phyloP scores from a whole-genome alignment of 2,113 vertebrate species.

The Sitta europaea region DNA sequence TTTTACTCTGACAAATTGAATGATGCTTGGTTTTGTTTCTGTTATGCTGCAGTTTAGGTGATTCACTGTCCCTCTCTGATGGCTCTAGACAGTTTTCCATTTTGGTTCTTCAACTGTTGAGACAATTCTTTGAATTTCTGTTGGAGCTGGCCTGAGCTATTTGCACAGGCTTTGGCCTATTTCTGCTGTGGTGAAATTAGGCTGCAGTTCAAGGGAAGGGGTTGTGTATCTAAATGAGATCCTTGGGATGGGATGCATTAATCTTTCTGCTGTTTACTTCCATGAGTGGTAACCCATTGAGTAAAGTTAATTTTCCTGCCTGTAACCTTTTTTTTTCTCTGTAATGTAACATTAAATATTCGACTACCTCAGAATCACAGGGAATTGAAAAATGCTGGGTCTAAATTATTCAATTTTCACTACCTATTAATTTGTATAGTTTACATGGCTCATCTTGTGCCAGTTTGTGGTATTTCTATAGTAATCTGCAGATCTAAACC shows the following conservation, averaged over 20 bases:
- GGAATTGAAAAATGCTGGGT: neutral
- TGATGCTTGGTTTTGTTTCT: neutral
- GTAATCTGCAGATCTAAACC: neutral
- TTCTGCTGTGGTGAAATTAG: neutral
- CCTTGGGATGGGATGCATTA: neutral
- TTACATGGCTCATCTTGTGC: neutral
- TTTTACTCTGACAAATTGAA: neutral
- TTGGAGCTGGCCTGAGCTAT: neutral
- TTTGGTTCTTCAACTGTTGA: neutral
- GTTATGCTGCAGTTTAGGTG: neutral
- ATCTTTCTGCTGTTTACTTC: neutral
- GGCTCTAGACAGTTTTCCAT: neutral
- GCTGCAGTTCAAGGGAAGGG: neutral
- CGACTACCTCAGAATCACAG: neutral
- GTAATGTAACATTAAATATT: neutral
- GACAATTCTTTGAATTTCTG: neutral
- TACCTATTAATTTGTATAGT: neutral
- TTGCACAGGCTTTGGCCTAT: neutral
- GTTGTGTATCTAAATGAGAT: neutral
- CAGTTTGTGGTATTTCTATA: neutral
- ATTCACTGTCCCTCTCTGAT: neutral
- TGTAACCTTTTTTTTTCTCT: neutral
- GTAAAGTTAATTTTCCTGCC: neutral
- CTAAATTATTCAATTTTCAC: neutral
- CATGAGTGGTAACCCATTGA: neutral